These are phyloP conservation scores for Pollenia griseotomentosa DNA, from an alignment of 2,888 invertebrate species.

Conservation along the genomic window DNA sequence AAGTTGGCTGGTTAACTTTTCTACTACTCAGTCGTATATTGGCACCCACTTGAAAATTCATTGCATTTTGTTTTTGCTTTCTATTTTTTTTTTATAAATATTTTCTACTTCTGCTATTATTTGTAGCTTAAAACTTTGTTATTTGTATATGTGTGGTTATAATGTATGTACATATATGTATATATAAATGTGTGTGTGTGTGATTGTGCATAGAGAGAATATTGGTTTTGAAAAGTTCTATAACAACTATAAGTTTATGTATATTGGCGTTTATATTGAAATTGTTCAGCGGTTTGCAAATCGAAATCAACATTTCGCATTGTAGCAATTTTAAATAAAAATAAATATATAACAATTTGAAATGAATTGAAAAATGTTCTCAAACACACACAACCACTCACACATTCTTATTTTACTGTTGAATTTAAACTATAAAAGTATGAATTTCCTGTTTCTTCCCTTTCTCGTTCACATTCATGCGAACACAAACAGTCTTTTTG, in stretches of 20 bases:
- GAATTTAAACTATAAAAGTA: constrained; percentile 43
- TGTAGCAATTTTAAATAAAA: constrained; percentile 68
- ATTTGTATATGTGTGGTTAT: background rate
- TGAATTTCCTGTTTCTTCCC: constrained; percentile 24
- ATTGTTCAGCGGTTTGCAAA: constrained; percentile 73
- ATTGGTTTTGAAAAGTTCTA: constrained; percentile 65
- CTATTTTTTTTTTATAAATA: background rate
- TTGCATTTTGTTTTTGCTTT: constrained; percentile 42
- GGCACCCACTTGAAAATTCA: constrained; percentile 73
- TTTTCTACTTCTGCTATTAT: constrained; percentile 18
- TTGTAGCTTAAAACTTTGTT: constrained; percentile 55
- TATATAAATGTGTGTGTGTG: background rate
- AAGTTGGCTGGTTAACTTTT: constrained; percentile 53
- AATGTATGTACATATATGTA: background rate
- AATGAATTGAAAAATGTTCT: constrained; percentile 55
- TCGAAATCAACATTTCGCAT: constrained; percentile 71
- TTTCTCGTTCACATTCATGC: background rate
- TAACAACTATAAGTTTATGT: constrained; percentile 63
- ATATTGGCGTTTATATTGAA: constrained; percentile 73
- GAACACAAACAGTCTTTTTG: constrained; percentile 1
- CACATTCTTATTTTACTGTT: constrained; percentile 45
- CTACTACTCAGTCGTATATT: constrained; percentile 54
- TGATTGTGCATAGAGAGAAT: constrained; percentile 49
- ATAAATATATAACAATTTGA: constrained; percentile 60
- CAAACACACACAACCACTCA: background rate